Base-by-base conservation (phyloP, 2,888 invertebrate species). In the Cyclophora punctaria region DNA sequence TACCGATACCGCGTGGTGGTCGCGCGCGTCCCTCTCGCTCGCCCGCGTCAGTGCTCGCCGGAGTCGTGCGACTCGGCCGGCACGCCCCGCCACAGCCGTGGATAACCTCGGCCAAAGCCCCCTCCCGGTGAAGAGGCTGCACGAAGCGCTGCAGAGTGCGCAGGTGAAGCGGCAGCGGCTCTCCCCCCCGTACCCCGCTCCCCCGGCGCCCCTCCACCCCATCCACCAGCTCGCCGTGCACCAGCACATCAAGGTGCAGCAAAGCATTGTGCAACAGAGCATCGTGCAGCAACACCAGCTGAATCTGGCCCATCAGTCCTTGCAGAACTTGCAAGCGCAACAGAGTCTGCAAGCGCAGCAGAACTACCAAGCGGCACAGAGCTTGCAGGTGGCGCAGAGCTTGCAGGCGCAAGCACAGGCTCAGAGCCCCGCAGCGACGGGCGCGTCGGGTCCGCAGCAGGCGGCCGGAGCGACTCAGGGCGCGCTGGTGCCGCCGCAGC, bases 121-220 rank as follows among this genome's bases (percentile, higher is more conserved):
- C 75, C 83, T 86, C 67, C 88, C 87, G 82, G 89, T 87, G 83
- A 89, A 89, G 87, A 84, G 88, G 90, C 89, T 89, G 90, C 89
- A 90, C 87, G 90, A 88, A 83, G 89, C 89, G 84, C 89, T 90
- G 76, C 90, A 87, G 83, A 83, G 87, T 83, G 88, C 89, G 73
- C 89, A 88, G 82, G 89, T 89, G 82, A 90, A 90, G 89, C 89
- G 90, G 72, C 91, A 91, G 90, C 90, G 90, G 81, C 90, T 90
- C 81, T 86, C 88, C 78, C 89, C 88, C 63, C 86, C 88, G 73
- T 90, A 90, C 81, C 89, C 90, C 83, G 80, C 89, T 76, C 86
- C 84, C 71, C 78, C 84, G 62, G 59, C 78, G 53, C 73, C 78
- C 66, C 83, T 85, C 55, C 87, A 84, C 65, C 85, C 83, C 41